Conservation (phyloP, 2,797 vertebrate species). For the Amblyopsis hoosieri region DNA sequence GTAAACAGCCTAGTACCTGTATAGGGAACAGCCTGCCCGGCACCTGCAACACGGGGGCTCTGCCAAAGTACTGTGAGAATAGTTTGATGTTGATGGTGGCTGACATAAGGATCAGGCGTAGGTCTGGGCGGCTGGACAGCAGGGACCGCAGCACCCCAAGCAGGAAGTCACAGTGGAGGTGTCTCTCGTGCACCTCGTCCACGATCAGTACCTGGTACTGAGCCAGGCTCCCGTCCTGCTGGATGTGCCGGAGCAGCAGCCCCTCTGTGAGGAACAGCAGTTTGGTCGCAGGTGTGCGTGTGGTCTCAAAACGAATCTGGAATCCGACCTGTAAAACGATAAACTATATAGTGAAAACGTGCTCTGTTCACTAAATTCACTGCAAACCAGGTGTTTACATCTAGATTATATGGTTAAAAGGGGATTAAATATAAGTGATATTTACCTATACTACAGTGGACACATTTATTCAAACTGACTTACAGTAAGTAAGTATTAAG, state of each 20-base stretch:
- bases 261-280: constrained; percentile 91
- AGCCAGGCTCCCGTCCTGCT: constrained; percentile 77
- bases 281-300: constrained; percentile 80
- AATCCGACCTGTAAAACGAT: constrained; percentile 83
- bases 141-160: constrained; percentile 85
- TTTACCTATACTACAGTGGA: no score
- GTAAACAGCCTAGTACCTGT: constrained; percentile 68
- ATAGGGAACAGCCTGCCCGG: constrained; percentile 91
- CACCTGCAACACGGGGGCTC: constrained; percentile 89
- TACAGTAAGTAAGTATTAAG: no score
- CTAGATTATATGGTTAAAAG: no score
- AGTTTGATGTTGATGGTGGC: constrained; percentile 94
- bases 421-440: no score
- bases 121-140: constrained; percentile 72
- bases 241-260: constrained; percentile 88
- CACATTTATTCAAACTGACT: no score
- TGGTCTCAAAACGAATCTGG: constrained; percentile 93
- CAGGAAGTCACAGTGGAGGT: constrained; percentile 90
- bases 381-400: no score
- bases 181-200: constrained; percentile 93
- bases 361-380: not conserved
- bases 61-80: constrained; percentile 85
- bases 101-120: constrained; percentile 91
- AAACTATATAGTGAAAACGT: not conserved
- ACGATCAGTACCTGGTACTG: constrained; percentile 85